phyloP scores from a whole-genome alignment of 2,113 vertebrate genomes.

The Rissa tridactyla region DNA sequence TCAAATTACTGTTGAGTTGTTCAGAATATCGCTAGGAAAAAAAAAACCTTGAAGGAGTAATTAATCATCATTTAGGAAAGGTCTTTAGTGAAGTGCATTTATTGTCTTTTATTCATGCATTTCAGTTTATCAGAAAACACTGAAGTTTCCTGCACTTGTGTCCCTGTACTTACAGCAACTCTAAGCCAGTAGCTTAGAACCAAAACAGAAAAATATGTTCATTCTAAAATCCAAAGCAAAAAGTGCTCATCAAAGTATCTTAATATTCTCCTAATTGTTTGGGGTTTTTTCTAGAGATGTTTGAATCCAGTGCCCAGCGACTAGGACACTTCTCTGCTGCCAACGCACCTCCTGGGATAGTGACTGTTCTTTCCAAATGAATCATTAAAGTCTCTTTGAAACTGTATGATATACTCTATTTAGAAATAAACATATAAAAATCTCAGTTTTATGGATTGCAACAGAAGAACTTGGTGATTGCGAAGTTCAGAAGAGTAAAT shows the following conservation, averaged over 20 bases:
- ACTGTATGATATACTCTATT: background rate
- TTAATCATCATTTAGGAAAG: constrained; percentile 65
- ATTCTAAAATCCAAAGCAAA: background rate
- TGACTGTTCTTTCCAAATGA: background rate
- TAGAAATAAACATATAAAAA: background rate
- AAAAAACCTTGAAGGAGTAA: constrained; percentile 55
- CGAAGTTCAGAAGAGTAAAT: background rate
- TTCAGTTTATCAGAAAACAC: background rate
- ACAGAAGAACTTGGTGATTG: background rate
- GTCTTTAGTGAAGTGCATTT: constrained; percentile 17
- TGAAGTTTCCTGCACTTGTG: background rate
- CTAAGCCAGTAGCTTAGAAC: background rate
- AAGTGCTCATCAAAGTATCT: background rate
- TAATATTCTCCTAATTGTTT: background rate
- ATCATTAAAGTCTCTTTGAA: background rate
- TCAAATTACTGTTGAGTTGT: constrained; percentile 62
- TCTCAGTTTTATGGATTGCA: background rate
- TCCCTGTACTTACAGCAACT: background rate
- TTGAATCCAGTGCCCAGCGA: background rate
- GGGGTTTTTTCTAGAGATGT: background rate
- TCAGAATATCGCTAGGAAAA: constrained; percentile 39
- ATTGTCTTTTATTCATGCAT: background rate
- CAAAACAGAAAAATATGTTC: background rate
- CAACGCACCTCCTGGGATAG: background rate
- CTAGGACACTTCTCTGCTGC: background rate